Evolutionary conservation across 2,888 invertebrate species (phyloP).

Genomic region (Alviniconcha strummeri): DNA sequence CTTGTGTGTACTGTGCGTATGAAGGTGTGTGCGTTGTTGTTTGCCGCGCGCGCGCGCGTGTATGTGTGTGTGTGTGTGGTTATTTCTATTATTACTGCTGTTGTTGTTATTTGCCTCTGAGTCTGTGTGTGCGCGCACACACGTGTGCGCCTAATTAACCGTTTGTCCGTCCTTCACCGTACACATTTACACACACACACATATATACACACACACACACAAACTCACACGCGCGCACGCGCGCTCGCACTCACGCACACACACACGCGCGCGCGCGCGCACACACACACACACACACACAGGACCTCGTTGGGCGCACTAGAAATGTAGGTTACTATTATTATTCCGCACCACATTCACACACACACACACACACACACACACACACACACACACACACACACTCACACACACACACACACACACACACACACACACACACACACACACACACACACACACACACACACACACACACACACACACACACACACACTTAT

Average conservation of each 20-base stretch:
- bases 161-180: no score
- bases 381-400: not conserved
- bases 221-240: not conserved
- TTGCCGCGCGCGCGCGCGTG: no score
- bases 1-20: no score
- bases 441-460: not conserved
- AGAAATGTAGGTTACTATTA: no score
- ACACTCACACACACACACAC: not conserved
- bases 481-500: not conserved
- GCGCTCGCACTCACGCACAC: not conserved
- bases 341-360: no score
- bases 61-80: no score
- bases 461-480: not conserved
- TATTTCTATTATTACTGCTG: no score
- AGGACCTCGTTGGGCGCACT: not conserved
- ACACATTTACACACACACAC: constrained; percentile 1
- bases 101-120: no score
- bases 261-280: not conserved
- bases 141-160: no score
- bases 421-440: not conserved
- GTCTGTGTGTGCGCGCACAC: no score
- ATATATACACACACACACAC: not conserved
- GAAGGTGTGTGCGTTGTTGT: no score
- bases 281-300: not conserved
- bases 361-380: not conserved